Percentiles rank a stretch among this genome's conserved stretches.
These are phyloP conservation scores for Brachyptera putata DNA, from an alignment of 2,888 invertebrate species.

Conservation along the genomic window DNA sequence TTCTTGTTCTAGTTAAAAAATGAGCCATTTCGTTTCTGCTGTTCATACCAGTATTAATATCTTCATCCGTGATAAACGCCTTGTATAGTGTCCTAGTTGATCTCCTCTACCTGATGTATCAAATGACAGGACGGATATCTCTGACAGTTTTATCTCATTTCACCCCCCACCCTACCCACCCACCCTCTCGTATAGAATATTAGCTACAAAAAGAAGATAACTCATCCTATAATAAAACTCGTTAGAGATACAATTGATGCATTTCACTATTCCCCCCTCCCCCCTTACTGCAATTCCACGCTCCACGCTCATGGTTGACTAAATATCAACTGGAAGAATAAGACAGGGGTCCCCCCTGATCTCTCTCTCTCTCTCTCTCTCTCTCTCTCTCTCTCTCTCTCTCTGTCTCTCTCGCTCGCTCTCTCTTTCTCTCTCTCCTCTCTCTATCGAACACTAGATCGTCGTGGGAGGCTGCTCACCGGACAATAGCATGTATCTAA, in stretches of 20 bases:
- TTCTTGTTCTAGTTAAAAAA: no score
- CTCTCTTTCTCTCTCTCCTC: neutral
- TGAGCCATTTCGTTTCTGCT: no score
- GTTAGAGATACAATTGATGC: slow-evolving; percentile 19
- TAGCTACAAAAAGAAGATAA: no score
- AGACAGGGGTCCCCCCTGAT: neutral
- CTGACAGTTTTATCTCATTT: no score
- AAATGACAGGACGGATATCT: no score
- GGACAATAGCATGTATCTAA: slow-evolving; percentile 28
- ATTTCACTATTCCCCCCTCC: neutral
- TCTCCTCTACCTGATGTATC: no score
- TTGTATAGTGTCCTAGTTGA: no score
- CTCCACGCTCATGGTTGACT: neutral
- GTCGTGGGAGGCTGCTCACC: slow-evolving; percentile 16
- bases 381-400: neutral
- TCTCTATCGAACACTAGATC: neutral
- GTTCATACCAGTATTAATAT: no score
- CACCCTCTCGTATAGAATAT: no score
- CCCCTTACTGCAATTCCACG: neutral
- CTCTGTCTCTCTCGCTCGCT: neutral
- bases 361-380: no score
- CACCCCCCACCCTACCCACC: no score
- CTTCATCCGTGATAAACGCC: no score
- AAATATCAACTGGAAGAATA: neutral
- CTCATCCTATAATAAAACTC: slow-evolving; percentile 16